phyloP scores from a whole-genome alignment of 2,797 vertebrate genomes.

The Knipowitschia caucasica region DNA sequence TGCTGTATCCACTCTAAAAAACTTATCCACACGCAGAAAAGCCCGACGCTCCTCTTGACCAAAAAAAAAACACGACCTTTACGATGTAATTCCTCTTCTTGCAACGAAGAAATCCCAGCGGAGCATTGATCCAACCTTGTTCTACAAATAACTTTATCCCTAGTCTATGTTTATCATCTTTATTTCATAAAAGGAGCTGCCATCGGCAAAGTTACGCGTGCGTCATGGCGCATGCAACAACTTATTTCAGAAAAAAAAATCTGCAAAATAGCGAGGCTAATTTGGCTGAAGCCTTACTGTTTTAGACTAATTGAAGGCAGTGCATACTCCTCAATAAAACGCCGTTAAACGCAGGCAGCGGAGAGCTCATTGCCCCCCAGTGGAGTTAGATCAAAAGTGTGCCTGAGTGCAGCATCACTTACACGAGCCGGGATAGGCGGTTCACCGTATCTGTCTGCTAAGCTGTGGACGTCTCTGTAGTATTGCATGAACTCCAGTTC shows the following conservation, averaged over 20 bases:
- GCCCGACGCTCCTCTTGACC: slow-evolving; percentile 61
- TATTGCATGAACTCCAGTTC: slow-evolving; percentile 78
- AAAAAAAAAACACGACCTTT: slow-evolving; percentile 60
- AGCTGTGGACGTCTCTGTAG: slow-evolving; percentile 79
- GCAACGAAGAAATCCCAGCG: slow-evolving; percentile 63
- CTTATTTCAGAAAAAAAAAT: slow-evolving; percentile 57
- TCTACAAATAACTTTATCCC: slow-evolving; percentile 59
- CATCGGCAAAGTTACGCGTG: slow-evolving; percentile 30
- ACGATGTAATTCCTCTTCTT: slow-evolving; percentile 75
- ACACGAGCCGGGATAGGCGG: slow-evolving; percentile 75
- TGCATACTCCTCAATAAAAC: slow-evolving; percentile 38
- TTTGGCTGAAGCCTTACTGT: slow-evolving; percentile 48
- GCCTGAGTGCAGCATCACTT: slow-evolving; percentile 79
- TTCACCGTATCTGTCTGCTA: slow-evolving; percentile 75
- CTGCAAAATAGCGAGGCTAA: slow-evolving; percentile 22
- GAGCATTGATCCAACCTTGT: slow-evolving; percentile 66
- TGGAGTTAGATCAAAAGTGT: slow-evolving; percentile 75
- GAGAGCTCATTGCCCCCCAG: slow-evolving; percentile 66
- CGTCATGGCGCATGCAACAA: slow-evolving; percentile 49
- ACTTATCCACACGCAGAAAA: slow-evolving; percentile 75
- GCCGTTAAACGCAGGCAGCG: slow-evolving; percentile 56
- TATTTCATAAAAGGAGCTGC: slow-evolving; percentile 20
- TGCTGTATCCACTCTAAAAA: slow-evolving; percentile 70
- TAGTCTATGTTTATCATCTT: slow-evolving; percentile 44
- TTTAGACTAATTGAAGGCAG: slow-evolving; percentile 46